Percentiles rank a stretch among this genome's conserved stretches.
phyloP scores from a whole-genome alignment of 1,140 invertebrate genomes.

The Zophobas morio region DNA sequence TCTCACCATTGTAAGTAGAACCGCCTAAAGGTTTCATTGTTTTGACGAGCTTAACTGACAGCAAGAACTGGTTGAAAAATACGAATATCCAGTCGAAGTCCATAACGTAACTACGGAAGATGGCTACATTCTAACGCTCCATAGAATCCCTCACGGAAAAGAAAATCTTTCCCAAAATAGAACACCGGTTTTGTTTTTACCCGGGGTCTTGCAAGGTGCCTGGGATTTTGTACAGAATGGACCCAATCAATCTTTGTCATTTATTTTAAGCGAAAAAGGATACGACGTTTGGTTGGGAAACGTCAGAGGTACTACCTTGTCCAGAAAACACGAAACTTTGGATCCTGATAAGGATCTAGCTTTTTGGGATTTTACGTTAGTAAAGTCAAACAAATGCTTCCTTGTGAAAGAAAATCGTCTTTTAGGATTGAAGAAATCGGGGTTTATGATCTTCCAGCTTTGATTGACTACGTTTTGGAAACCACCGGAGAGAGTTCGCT shows the following conservation, averaged over 20 bases:
- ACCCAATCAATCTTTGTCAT: conserved; percentile 70
- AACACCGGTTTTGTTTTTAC: conserved; percentile 73
- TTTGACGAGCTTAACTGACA: neutral
- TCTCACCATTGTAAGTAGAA: conserved; percentile 33
- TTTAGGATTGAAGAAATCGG: conserved; percentile 79
- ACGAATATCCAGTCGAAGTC: conserved; percentile 14
- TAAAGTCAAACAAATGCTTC: neutral
- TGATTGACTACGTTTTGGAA: conserved; percentile 74
- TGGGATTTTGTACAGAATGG: conserved; percentile 74
- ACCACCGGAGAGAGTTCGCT: conserved; percentile 69
- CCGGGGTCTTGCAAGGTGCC: conserved; percentile 75
- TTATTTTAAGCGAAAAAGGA: conserved; percentile 61
- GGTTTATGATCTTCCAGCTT: conserved; percentile 75
- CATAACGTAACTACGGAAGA: conserved; percentile 28
- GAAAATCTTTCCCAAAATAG: neutral
- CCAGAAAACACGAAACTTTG: conserved; percentile 45
- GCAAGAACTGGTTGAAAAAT: conserved; percentile 19
- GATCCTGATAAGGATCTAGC: conserved; percentile 31
- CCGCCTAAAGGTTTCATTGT: neutral
- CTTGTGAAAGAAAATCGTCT: conserved; percentile 10
- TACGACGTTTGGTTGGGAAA: conserved; percentile 82
- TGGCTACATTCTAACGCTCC: conserved; percentile 41
- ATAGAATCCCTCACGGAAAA: conserved; percentile 14
- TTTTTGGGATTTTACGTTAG: conserved; percentile 47
- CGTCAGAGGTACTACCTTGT: conserved; percentile 65